Percentiles rank a stretch among this genome's conserved stretches.
Evolutionary conservation across 2,113 vertebrate genomes (phyloP).

Genomic region (Haemorhous mexicanus): DNA sequence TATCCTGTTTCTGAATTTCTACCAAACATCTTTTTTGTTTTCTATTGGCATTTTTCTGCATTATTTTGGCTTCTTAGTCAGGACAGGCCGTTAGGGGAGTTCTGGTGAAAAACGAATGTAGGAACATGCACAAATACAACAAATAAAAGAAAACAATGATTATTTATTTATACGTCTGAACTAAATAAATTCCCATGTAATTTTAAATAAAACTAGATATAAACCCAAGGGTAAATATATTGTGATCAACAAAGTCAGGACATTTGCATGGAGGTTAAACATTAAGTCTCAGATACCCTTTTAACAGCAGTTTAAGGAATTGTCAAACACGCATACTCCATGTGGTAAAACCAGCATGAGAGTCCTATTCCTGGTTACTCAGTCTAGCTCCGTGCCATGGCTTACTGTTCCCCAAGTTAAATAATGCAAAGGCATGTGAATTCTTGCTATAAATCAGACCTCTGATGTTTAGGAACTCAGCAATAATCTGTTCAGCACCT

Average conservation of each 20-base stretch:
- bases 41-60: not conserved
- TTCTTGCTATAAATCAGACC: not conserved
- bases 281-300: not conserved
- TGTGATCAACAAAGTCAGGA: not conserved
- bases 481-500: not conserved
- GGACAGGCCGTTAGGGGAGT: not conserved
- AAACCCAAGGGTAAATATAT: not conserved
- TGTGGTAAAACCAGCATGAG: not conserved
- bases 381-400: not conserved
- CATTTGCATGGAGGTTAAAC: not conserved
- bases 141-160: not conserved
- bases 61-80: not conserved
- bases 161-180: not conserved
- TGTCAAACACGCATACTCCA: not conserved
- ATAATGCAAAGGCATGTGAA: not conserved
- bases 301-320: not conserved
- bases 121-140: not conserved
- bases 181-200: not conserved
- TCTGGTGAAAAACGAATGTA: not conserved
- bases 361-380: not conserved
- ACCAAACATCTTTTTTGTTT: not conserved
- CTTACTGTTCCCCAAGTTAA: not conserved
- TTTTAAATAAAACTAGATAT: not conserved
- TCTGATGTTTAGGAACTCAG: not conserved
- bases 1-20: not conserved